Conservation (phyloP, 2,888 invertebrate genomes). For the Hemistola chrysoprasaria region DNA sequence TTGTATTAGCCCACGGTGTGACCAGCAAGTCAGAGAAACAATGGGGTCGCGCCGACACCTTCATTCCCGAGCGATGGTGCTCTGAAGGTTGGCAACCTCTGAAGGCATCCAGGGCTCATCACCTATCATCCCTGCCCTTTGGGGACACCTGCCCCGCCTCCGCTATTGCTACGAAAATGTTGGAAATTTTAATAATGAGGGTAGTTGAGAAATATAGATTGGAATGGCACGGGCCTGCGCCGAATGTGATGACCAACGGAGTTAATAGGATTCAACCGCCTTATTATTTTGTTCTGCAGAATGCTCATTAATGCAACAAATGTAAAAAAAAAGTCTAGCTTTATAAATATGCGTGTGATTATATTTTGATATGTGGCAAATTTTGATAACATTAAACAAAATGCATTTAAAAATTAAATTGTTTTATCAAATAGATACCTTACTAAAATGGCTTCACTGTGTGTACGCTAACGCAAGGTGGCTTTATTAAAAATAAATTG, state of each 20-base stretch:
- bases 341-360: too few relatives aligned
- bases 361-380: too few relatives aligned
- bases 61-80: constrained; percentile 72
- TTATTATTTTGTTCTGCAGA: constrained; percentile 69
- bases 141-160: constrained; percentile 66
- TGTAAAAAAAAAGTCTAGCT: too few relatives aligned
- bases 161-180: constrained; percentile 55
- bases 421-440: too few relatives aligned
- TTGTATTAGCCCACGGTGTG: constrained; percentile 70
- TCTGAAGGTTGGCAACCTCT: constrained; percentile 60
- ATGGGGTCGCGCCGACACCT: constrained; percentile 65
- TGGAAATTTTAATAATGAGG: constrained; percentile 50
- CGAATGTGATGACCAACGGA: constrained; percentile 52
- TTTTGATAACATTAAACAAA: too few relatives aligned
- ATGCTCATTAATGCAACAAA: constrained; percentile 46
- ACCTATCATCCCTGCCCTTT: constrained; percentile 60
- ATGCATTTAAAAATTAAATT: too few relatives aligned
- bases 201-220: constrained; percentile 63
- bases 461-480: too few relatives aligned
- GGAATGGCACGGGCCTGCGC: constrained; percentile 71
- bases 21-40: constrained; percentile 64
- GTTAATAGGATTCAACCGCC: constrained; percentile 67
- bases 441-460: too few relatives aligned
- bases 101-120: constrained; percentile 58
- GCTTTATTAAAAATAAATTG: too few relatives aligned